Base-by-base conservation (phyloP, 2,888 invertebrate genomes). In the Homarus gammarus region DNA sequence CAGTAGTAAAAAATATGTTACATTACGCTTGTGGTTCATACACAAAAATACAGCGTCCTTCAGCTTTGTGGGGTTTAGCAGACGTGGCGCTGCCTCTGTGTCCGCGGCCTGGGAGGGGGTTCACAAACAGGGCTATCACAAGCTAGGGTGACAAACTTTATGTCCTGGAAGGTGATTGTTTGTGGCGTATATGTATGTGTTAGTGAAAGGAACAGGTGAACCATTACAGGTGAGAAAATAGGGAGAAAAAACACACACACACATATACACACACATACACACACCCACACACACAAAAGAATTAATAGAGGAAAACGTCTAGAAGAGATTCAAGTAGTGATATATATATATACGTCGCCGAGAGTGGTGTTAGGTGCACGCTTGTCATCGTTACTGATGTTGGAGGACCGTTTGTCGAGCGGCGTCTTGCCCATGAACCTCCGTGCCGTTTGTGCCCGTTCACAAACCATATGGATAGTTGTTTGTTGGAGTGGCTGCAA, bases 391-490 rank as follows among this genome's bases (percentile, higher is more conserved):
- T 72, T 70, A 81, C 73, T 87, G 82, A 61, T 38, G 82, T 82
- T 73, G 73, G 82, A 81, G 73, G 73, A 51, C 12, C 87, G 72
- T 36, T 87, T 70, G 82, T 64, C 72, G 33, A 87, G 82, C 31
- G 81, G 82, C 12, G 82, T 51, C 40, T 68, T 72, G 31, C 79
- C 79, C 64, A 73, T 56, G 82, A 82, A 73, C 44, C 75, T 73
- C 64, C 72, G 81, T n/a, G 82, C 72, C 22, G 73, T 87, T 81
- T 82, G 81, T 38, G 87, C 87, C n/a, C 87, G 72, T 40, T 87
- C 87, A 75, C 87, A 87, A 64, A 87, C 87, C 87, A 87, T 87
- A 75, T 87, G 87, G 56, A 87, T 87, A 18, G 87, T 82, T 31
- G 87, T 87, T 40, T 87, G 87, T 82, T 51, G 77, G 87, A 70